Conservation (phyloP, 2,888 invertebrate genomes). For the Scelioninae gen. 2 region DNA sequence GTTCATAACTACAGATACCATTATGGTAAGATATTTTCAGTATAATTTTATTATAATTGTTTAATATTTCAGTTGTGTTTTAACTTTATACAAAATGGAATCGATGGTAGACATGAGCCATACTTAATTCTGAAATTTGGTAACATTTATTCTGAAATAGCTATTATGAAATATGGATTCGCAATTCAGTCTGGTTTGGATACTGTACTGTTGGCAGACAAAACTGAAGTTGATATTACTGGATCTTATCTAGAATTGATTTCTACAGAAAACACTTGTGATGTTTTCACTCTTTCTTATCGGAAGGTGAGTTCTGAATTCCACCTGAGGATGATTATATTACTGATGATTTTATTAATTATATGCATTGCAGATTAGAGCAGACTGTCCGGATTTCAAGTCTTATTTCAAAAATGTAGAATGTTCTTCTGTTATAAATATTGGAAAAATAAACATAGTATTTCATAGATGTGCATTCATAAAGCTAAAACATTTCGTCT, state of each 20-base stretch:
- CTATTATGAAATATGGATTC: conserved; percentile 87
- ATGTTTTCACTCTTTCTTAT: conserved; percentile 84
- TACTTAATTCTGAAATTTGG: conserved; percentile 85
- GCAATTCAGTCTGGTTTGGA: conserved; percentile 84
- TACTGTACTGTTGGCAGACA: conserved; percentile 83
- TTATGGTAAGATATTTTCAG: no score
- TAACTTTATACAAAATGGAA: conserved; percentile 64
- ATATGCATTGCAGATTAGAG: conserved; percentile 79
- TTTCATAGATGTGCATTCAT: conserved; percentile 85
- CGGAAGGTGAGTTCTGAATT: conserved; percentile 79
- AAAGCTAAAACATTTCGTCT: conserved; percentile 81
- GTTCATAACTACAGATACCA: no score
- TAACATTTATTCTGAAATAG: conserved; percentile 83
- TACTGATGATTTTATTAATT: not conserved
- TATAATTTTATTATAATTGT: not conserved
- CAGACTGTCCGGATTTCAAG: conserved; percentile 89
- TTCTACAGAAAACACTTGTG: conserved; percentile 79
- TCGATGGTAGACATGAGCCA: conserved; percentile 79
- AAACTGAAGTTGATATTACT: conserved; percentile 83
- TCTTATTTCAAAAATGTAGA: conserved; percentile 88
- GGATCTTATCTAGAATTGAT: conserved; percentile 87
- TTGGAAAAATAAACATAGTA: conserved; percentile 80
- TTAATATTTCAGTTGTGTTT: conserved; percentile 65
- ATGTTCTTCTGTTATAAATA: conserved; percentile 84
- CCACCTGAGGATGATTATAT: no score